phyloP scores from a whole-genome alignment of 2,797 vertebrate genomes.

The Synanceia verrucosa region DNA sequence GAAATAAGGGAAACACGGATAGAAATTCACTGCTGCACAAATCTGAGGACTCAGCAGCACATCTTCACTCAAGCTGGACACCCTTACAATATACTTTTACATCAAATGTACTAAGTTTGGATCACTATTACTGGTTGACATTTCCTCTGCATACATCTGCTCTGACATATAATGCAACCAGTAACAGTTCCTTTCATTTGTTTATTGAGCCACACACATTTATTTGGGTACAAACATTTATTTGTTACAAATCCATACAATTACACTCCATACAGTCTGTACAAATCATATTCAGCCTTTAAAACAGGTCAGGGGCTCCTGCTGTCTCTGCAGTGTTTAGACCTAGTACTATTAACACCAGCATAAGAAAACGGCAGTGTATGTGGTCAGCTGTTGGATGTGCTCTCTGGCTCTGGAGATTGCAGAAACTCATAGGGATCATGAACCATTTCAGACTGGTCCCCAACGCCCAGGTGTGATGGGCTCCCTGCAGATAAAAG shows the following conservation, averaged over 20 bases:
- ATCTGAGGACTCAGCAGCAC: background rate
- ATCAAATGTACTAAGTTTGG: background rate
- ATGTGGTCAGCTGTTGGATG: conserved; percentile 81
- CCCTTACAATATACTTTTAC: background rate
- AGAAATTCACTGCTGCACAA: background rate
- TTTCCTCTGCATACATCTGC: background rate
- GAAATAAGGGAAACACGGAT: background rate
- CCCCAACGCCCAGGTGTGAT: conserved; percentile 90
- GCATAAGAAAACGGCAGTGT: conserved; percentile 25
- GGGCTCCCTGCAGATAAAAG: conserved; percentile 87
- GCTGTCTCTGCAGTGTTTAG: conserved; percentile 19
- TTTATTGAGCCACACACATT: conserved; percentile 28
- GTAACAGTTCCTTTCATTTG: background rate
- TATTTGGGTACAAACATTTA: conserved; percentile 67
- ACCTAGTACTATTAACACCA: conserved; percentile 37
- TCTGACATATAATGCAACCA: background rate
- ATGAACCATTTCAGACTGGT: conserved; percentile 92
- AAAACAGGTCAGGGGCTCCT: conserved; percentile 26
- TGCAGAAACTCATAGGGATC: conserved; percentile 98
- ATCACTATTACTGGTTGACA: background rate
- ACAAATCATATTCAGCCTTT: conserved; percentile 65
- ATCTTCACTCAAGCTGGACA: background rate
- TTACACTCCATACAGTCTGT: conserved; percentile 71
- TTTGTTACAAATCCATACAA: conserved; percentile 67
- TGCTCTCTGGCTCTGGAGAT: conserved; percentile 87